Evolutionary conservation across 2,888 invertebrate species (phyloP).

Genomic region (Lasioglossum lativentre): DNA sequence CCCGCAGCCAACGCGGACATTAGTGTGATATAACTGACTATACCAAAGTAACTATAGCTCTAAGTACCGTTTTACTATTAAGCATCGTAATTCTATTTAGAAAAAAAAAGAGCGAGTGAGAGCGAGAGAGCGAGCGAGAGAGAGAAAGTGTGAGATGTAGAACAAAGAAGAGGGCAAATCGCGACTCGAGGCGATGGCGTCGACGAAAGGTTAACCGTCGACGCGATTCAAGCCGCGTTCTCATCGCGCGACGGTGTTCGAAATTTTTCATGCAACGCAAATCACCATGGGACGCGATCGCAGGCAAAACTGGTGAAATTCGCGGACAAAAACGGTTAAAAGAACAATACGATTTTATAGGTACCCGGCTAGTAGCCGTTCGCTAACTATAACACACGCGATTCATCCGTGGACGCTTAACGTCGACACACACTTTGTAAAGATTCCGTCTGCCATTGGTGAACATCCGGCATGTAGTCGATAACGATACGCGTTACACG

Average conservation of each 20-base stretch:
- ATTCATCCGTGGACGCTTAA: slow-evolving; percentile 23
- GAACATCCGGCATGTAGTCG: slow-evolving; percentile 47
- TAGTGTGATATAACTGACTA: slow-evolving; percentile 77
- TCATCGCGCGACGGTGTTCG: slow-evolving; percentile 12
- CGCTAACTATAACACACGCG: slow-evolving; percentile 16
- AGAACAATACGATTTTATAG: slow-evolving; percentile 39
- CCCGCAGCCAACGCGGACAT: slow-evolving; percentile 71
- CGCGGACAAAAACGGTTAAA: background rate
- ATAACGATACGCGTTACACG: slow-evolving; percentile 54
- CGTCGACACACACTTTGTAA: slow-evolving; percentile 34
- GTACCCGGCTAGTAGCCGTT: background rate
- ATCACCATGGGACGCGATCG: background rate
- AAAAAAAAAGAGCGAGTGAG: background rate
- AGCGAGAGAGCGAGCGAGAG: background rate
- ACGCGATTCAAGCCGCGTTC: slow-evolving; percentile 13
- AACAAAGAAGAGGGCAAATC: background rate
- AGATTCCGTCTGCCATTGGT: slow-evolving; percentile 61
- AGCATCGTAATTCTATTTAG: slow-evolving; percentile 41
- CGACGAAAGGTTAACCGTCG: slow-evolving; percentile 13
- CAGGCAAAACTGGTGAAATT: background rate
- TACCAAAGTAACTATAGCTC: slow-evolving; percentile 60
- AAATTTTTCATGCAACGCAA: slow-evolving; percentile 11
- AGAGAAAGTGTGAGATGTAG: background rate
- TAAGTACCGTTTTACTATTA: slow-evolving; percentile 57
- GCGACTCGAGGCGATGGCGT: slow-evolving; percentile 24